Conservation (phyloP, 1,140 invertebrate species). For the Hylaeus volcanicus region DNA sequence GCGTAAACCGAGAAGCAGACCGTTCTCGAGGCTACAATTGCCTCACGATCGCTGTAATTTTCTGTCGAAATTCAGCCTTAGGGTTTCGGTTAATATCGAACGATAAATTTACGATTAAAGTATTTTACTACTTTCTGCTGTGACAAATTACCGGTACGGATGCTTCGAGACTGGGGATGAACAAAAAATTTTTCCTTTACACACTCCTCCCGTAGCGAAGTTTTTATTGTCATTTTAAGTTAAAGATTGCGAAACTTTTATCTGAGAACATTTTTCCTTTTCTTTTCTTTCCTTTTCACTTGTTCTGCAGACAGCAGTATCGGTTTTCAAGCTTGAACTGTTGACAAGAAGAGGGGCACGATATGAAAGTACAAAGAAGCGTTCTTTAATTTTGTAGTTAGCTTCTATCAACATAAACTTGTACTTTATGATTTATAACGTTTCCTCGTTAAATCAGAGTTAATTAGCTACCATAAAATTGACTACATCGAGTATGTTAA, state of each 20-base stretch:
- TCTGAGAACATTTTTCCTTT: background rate
- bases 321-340: too few relatives aligned
- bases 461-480: background rate
- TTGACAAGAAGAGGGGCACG: too few relatives aligned
- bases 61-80: background rate
- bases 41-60: background rate
- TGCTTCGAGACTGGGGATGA: too few relatives aligned
- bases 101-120: background rate
- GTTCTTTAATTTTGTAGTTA: too few relatives aligned
- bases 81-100: background rate
- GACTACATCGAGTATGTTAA: background rate
- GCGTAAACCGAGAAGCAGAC: background rate
- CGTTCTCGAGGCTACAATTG: background rate
- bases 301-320: too few relatives aligned
- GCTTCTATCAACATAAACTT: too few relatives aligned
- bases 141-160: background rate
- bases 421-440: background rate
- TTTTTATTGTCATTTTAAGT: conserved; percentile 1
- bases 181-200: background rate
- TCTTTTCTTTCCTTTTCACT: too few relatives aligned
- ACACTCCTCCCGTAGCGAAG: background rate
- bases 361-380: too few relatives aligned
- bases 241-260: conserved; percentile 4
- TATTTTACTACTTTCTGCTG: background rate
- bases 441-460: background rate